Evolutionary conservation across 2,797 vertebrate genomes (phyloP), one percentile per base, ranked within the genome.

Genomic region (Megalops cyprinoides): DNA sequence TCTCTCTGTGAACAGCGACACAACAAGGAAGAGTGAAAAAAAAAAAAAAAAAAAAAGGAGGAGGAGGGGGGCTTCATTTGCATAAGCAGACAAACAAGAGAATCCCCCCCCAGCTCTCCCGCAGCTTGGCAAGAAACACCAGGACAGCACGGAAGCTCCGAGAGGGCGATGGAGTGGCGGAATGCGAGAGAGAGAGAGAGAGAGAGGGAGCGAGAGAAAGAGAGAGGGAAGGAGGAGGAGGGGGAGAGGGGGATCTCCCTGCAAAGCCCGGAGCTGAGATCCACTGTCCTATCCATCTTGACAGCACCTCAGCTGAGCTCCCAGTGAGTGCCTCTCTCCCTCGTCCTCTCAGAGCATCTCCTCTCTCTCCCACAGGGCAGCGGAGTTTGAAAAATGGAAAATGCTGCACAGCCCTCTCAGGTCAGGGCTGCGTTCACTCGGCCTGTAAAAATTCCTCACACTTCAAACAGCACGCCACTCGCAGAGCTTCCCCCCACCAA

Each of bases 1-100:
- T 95, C 94, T 92, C 94, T 94, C 94, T 95, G 94, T 31, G 93
- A 94, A 87, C 94, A 75, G 23, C 74, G 89, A 81, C 79, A 55
- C 37, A 74, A 48, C 58, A 76, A 56, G 84, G 69, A 0, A 76
- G 76, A 86, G 25, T n/a, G n/a, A n/a, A n/a, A n/a, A n/a, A n/a
- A n/a, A n/a, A n/a, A n/a, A n/a, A n/a, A n/a, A n/a, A n/a, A n/a
- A n/a, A n/a, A n/a, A n/a, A n/a, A n/a, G 77, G 48, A 77, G 58
- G 77, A 23, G 58, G 69, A 2, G 18, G 55, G 20, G 55, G 77
- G 53, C 6, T 25, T 80, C 46, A 83, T 23, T 86, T 58, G 49
- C 82, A 81, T 73, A 69, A 73, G 60, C 73, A 85, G 81, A 81
- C 79, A 83, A 77, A 76, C 79, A 80, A 48, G 42, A 73, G 58